These are phyloP conservation scores for Tachyglossus aculeatus DNA, from an alignment of 2,797 vertebrate genomes.

Conservation along the genomic window DNA sequence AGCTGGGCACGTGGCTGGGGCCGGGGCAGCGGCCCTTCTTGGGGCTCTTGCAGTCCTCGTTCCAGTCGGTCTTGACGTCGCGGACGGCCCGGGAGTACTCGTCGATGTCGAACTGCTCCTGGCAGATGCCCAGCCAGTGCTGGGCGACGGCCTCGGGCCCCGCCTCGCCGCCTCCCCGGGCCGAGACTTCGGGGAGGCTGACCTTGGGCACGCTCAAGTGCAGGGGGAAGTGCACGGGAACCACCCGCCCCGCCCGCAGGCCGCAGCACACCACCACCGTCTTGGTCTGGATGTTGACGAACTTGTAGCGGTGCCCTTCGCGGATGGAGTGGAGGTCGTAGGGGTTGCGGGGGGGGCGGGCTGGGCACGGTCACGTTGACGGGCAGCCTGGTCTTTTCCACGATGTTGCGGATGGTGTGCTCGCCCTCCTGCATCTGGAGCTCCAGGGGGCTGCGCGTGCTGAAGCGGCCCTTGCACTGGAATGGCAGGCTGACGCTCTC, in stretches of 20 bases:
- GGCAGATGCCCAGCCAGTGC: conserved; percentile 92
- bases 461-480: conserved; percentile 96
- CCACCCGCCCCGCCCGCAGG: conserved; percentile 88
- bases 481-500: conserved; percentile 98
- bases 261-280: conserved; percentile 95
- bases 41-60: conserved; percentile 91
- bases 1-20: conserved; percentile 88
- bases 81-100: conserved; percentile 95
- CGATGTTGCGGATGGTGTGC: conserved; percentile 95
- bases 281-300: conserved; percentile 98
- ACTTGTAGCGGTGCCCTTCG: conserved; percentile 95
- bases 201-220: conserved; percentile 87
- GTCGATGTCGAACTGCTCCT: conserved; percentile 96
- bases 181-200: conserved; percentile 88
- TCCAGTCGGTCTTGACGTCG: conserved; percentile 92
- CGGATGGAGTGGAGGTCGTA: conserved; percentile 96
- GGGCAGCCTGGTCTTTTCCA: conserved; percentile 94
- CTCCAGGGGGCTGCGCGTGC: conserved; percentile 94
- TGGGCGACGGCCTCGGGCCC: conserved; percentile 93
- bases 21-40: conserved; percentile 86
- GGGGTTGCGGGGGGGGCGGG: conserved; percentile 92
- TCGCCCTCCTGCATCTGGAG: conserved; percentile 98
- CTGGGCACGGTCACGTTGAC: conserved; percentile 94
- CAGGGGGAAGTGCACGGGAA: conserved; percentile 93
- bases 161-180: conserved; percentile 88